A percentile compares a stretch with the other conserved stretches of the same genome.
These are phyloP conservation scores for Grammomys dolichurus DNA, from an alignment of 2,113 vertebrate species.

Conservation along the genomic window DNA sequence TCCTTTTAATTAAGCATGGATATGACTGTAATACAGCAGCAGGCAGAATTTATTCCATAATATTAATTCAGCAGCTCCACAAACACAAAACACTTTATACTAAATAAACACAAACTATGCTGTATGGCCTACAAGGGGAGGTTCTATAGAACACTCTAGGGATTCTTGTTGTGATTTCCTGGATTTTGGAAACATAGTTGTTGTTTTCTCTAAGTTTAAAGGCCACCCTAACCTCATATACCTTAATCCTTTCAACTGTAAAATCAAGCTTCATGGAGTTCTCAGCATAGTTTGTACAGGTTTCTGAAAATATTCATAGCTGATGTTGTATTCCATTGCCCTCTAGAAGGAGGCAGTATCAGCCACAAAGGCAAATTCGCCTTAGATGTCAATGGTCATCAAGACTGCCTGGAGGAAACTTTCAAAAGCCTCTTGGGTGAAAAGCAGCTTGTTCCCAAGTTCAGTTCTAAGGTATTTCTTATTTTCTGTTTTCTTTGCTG, in stretches of 20 bases:
- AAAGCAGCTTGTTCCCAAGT: background rate
- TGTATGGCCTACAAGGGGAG: background rate
- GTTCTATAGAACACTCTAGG: background rate
- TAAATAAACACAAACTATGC: slow-evolving; percentile 10
- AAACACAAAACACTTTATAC: background rate
- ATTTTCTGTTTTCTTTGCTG: background rate
- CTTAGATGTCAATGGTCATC: background rate
- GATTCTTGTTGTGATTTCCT: background rate
- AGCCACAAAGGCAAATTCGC: background rate
- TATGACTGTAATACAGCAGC: slow-evolving; percentile 55
- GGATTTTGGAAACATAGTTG: background rate
- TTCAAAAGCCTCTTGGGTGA: background rate
- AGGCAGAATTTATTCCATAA: slow-evolving; percentile 59
- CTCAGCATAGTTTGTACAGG: background rate
- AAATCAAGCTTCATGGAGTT: background rate
- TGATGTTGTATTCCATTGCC: background rate
- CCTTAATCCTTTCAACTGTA: background rate
- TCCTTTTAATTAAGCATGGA: slow-evolving; percentile 79
- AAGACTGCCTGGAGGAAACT: background rate
- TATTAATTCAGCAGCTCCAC: slow-evolving; percentile 50
- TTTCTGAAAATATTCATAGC: background rate
- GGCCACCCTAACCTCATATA: too few relatives aligned
- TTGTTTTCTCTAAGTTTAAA: background rate
- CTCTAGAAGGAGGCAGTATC: background rate
- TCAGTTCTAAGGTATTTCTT: background rate